These are phyloP conservation scores for Archips xylosteana DNA, from an alignment of 2,888 invertebrate species.

Conservation along the genomic window DNA sequence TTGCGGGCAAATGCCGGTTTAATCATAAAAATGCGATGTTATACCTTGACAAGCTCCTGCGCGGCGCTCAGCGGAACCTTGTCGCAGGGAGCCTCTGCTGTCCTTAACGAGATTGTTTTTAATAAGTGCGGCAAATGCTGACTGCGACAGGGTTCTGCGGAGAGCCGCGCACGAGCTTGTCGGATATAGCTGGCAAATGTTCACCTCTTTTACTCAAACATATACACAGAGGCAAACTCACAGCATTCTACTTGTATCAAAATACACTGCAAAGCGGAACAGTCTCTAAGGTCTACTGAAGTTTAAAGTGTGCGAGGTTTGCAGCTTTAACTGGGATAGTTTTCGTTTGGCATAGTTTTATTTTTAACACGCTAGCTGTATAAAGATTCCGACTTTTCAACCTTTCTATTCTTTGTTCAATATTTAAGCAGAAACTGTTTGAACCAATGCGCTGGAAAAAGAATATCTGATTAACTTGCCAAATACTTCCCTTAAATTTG, in stretches of 20 bases:
- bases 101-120: no score
- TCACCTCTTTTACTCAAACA: no score
- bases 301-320: slow-evolving; percentile 12
- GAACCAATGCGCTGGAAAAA: background rate
- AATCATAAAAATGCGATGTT: no score
- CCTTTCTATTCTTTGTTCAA: background rate
- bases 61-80: no score
- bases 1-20: no score
- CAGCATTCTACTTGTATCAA: background rate
- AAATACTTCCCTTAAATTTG: background rate
- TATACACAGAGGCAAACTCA: background rate
- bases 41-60: no score
- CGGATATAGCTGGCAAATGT: no score
- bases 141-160: no score
- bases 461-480: background rate
- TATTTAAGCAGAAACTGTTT: background rate
- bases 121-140: no score
- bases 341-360: slow-evolving; percentile 12
- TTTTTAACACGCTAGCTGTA: slow-evolving; percentile 5
- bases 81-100: no score
- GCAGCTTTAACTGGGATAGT: background rate
- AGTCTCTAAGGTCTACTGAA: slow-evolving; percentile 20
- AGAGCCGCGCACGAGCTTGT: no score
- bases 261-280: slow-evolving; percentile 11
- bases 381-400: background rate